These are phyloP conservation scores for Tupaia tana DNA, from an alignment of 2,113 vertebrate species.

Conservation along the genomic window DNA sequence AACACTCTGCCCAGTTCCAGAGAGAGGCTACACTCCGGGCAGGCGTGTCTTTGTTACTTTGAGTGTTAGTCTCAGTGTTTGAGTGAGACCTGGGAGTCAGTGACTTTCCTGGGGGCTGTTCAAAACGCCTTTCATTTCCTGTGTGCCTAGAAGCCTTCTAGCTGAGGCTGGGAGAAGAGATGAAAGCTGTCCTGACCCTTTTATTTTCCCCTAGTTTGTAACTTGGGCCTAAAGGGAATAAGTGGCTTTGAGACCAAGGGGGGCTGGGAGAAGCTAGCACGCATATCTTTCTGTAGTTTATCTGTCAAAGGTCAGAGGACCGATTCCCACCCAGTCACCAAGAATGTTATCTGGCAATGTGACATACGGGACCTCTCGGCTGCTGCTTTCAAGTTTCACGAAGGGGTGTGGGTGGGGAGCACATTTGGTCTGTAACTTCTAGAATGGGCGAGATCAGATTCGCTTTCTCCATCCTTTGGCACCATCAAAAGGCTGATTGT, in stretches of 20 bases:
- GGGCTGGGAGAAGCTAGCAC: not conserved
- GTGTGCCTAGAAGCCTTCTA: not conserved
- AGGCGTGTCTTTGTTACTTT: not conserved
- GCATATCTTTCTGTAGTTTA: constrained; percentile 51
- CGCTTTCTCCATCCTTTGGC: not conserved
- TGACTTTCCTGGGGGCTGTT: constrained; percentile 1
- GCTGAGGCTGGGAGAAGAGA: not conserved
- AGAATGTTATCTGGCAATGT: constrained; percentile 52
- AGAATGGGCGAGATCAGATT: constrained; percentile 33
- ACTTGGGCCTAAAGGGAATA: not conserved
- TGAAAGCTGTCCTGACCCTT: not conserved
- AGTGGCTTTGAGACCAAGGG: not conserved
- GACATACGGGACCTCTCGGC: not conserved
- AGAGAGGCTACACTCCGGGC: constrained; percentile 69
- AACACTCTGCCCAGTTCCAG: constrained; percentile 55
- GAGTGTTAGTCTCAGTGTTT: not conserved
- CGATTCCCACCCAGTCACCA: constrained; percentile 15
- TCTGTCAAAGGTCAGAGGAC: constrained; percentile 40
- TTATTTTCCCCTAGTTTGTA: not conserved
- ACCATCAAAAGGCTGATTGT: not conserved
- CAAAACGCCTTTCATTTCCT: constrained; percentile 32
- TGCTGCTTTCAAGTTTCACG: constrained; percentile 2
- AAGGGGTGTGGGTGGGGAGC: not conserved
- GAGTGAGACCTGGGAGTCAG: not conserved
- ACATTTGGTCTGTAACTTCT: constrained; percentile 4